Base-by-base conservation (phyloP, 2,888 invertebrate species). In the Ethmia dodecea region DNA sequence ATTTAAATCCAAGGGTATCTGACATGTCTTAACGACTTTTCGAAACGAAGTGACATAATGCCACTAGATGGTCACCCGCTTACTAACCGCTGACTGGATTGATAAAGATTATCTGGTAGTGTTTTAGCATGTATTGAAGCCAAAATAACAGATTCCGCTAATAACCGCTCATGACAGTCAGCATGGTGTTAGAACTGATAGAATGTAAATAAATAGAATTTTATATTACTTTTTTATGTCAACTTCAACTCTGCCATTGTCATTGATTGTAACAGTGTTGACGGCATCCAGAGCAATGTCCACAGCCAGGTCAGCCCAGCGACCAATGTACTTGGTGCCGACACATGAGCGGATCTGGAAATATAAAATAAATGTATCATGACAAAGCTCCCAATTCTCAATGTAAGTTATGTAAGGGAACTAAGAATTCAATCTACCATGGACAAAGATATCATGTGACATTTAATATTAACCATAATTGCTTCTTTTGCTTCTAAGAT, bases 261-360 rank as follows among this genome's bases (percentile, higher is more conserved):
- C 95, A 46, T 94, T 95, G 26, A 96, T 67, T 43, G 92, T 91
- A 32, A 99, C 98, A 0, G 96, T 98, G 55, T 92, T 89, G 16
- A 99, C 98, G 3, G 99, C 99, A 60, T 98, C 95, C 32, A 99
- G 78, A 1, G 99, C 97, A 60, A 99, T 98, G 48, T 95, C 91
- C 27, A 99, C 98, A 3, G 98, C 98, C 49, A 99, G 84, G 59
- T 98, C 96, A 0, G 95, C 93, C 98, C 98, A 99, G 62, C 95
- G 94, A 9, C 95, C 94, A 68, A 99, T 93, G 74, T 99, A 97
- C 80, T 99, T 99, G 1, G 99, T 99, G 37, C 98, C 98, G 27
- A 99, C 92, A 69, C 98, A 99, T 3, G 98, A 94, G 63, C 93
- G 93, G 28, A 92, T 90, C 89, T 89, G 53, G 25, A 49, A 52